Evolutionary conservation across 2,888 invertebrate species (phyloP), one percentile per base, ranked within the genome.

Genomic region (Eilema caniola): DNA sequence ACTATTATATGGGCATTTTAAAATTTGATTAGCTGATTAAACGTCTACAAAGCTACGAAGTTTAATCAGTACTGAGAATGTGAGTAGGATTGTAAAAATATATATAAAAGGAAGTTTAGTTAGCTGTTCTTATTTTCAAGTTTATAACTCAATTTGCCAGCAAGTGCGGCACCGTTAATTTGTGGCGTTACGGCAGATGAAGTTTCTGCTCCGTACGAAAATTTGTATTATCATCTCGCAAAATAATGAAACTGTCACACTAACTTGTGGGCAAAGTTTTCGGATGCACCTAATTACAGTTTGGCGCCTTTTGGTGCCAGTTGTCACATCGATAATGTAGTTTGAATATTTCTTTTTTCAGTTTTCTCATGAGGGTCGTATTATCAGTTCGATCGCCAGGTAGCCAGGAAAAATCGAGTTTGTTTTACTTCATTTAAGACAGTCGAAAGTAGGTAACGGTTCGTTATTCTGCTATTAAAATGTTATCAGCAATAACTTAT

Each of bases 211-310:
- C 66, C 63, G 33, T 33, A 23, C 57, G 3, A 23, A 24, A 70
- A 66, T 47, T 53, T n/a, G 20, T 64, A 69, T 69, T 64, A 69
- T 53, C 31, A 67, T 65, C 70, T 69, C 73, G 77, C 79, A 70
- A 79, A 77, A 77, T 80, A 79, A 77, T 75, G 65, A 70, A 69
- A 71, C 71, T 67, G 71, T 71, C 65, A 67, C 69, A 73, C 71
- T 33, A 63, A 75, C 66, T 70, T 77, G 71, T 64, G 61, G 69
- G 28, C 37, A 67, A 77, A 79, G 75, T 78, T 81, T 77, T 66
- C 77, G 85, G 85, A 86, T 83, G 82, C 79, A 85, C 79, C 83
- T 88, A 90, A 90, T 92, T 91, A 88, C 90, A 90, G 84, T 91
- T 88, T 82, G 83, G 79, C 81, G 83, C 86, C 89, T 88, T 88